These are phyloP conservation scores for Sinosuthora webbiana DNA, from an alignment of 2,113 vertebrate genomes.

Conservation along the genomic window DNA sequence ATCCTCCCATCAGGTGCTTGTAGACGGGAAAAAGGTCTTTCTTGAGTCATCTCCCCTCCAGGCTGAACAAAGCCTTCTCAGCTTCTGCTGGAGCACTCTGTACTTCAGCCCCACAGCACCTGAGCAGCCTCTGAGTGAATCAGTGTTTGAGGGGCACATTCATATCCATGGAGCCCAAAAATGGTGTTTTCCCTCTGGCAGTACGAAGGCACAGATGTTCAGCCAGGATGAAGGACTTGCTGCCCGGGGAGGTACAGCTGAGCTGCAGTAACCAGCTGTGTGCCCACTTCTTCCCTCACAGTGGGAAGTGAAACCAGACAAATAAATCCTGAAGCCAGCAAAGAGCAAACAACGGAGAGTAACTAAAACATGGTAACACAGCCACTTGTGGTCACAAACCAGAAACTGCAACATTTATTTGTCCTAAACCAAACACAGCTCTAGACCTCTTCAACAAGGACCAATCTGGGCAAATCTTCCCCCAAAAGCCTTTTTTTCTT, in stretches of 20 bases:
- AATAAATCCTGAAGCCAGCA: background rate
- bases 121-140: background rate
- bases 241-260: background rate
- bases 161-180: background rate
- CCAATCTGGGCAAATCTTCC: background rate
- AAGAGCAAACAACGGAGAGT: rapidly evolving
- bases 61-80: background rate
- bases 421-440: background rate
- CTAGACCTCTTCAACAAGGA: background rate
- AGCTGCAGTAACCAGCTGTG: background rate
- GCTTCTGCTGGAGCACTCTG: too few relatives aligned
- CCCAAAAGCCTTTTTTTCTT: background rate
- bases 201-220: background rate
- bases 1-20: background rate
- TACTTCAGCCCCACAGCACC: background rate
- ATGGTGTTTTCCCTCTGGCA: background rate
- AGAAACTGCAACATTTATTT: background rate
- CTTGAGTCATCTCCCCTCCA: background rate
- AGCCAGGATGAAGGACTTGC: background rate
- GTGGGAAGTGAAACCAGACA: conserved; percentile 1
- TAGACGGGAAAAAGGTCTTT: background rate
- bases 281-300: background rate
- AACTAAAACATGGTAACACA: background rate
- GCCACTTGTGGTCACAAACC: background rate
- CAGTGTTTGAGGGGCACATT: background rate